Conservation (phyloP, 2,888 invertebrate species). For the Drosophila fulvimacula region DNA sequence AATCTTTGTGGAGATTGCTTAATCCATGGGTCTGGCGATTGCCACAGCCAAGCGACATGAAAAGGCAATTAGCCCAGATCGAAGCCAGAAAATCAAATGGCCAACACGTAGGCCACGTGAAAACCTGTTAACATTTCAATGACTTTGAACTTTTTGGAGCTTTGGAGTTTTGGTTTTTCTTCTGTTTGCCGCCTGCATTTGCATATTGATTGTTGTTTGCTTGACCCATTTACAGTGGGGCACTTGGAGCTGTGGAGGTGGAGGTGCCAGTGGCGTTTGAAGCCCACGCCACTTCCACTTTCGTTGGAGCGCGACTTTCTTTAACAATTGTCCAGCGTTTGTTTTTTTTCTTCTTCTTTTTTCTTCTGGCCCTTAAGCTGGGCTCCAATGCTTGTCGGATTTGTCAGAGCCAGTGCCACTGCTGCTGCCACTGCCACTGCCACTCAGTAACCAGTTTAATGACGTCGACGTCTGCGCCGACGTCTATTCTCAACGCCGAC, state of each 20-base stretch:
- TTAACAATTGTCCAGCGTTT: slow-evolving; percentile 44
- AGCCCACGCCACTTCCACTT: slow-evolving; percentile 79
- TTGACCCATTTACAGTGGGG: slow-evolving; percentile 67
- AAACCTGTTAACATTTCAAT: slow-evolving; percentile 77
- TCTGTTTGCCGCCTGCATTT: slow-evolving; percentile 50
- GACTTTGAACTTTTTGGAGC: slow-evolving; percentile 72
- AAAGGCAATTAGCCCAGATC: slow-evolving; percentile 63
- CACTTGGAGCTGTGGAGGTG: slow-evolving; percentile 18
- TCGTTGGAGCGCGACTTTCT: slow-evolving; percentile 70
- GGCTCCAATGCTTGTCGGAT: slow-evolving; percentile 19
- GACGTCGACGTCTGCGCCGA: slow-evolving; percentile 30
- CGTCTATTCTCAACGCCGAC: slow-evolving; percentile 21
- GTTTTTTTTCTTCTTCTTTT: no score
- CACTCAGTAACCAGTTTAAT: slow-evolving; percentile 63
- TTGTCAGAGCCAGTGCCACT: slow-evolving; percentile 17
- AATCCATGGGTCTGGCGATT: slow-evolving; percentile 33
- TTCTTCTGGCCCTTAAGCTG: slow-evolving; percentile 7
- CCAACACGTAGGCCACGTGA: slow-evolving; percentile 63
- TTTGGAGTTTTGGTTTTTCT: slow-evolving; percentile 16
- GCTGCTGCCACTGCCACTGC: not conserved
- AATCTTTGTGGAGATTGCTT: slow-evolving; percentile 26
- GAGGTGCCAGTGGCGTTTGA: slow-evolving; percentile 16
- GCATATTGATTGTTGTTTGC: slow-evolving; percentile 71
- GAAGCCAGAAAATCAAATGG: slow-evolving; percentile 61
- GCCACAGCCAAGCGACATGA: slow-evolving; percentile 41